These are phyloP conservation scores for Callimorpha dominula DNA, from an alignment of 2,888 invertebrate species.

Conservation along the genomic window DNA sequence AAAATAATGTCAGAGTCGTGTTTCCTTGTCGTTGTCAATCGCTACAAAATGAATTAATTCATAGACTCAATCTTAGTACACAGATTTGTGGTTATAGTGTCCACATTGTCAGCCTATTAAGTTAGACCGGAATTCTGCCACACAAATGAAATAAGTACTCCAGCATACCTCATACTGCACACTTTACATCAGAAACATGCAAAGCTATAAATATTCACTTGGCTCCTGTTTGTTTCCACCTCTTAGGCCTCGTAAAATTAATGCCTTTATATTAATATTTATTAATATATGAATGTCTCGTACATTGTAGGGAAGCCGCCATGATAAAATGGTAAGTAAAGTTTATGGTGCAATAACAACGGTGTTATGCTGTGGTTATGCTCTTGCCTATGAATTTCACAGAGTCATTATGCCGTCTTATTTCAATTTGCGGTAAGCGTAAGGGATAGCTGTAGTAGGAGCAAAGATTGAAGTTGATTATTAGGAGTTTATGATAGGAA, in stretches of 20 bases:
- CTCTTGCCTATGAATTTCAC: conserved; percentile 69
- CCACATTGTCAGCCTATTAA: conserved; percentile 47
- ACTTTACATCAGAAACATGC: conserved; percentile 72
- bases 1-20: too few species aligned
- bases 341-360: conserved; percentile 79
- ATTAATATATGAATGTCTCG: conserved; percentile 78
- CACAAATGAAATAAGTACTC: conserved; percentile 42
- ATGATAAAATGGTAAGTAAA: conserved; percentile 80
- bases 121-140: conserved; percentile 52
- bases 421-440: conserved; percentile 39
- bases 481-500: conserved; percentile 47
- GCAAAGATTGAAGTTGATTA: conserved; percentile 44
- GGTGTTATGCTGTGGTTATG: conserved; percentile 69
- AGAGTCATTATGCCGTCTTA: conserved; percentile 49
- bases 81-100: background rate
- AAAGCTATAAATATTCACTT: conserved; percentile 81
- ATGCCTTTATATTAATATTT: conserved; percentile 83
- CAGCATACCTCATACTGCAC: conserved; percentile 59
- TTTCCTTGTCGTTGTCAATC: background rate
- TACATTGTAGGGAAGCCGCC: conserved; percentile 66
- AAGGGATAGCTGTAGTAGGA: conserved; percentile 37
- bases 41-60: background rate
- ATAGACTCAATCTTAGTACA: background rate
- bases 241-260: conserved; percentile 84
- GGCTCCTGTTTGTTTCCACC: conserved; percentile 76